Conservation (phyloP, 2,888 invertebrate species). For the Arge pagana region DNA sequence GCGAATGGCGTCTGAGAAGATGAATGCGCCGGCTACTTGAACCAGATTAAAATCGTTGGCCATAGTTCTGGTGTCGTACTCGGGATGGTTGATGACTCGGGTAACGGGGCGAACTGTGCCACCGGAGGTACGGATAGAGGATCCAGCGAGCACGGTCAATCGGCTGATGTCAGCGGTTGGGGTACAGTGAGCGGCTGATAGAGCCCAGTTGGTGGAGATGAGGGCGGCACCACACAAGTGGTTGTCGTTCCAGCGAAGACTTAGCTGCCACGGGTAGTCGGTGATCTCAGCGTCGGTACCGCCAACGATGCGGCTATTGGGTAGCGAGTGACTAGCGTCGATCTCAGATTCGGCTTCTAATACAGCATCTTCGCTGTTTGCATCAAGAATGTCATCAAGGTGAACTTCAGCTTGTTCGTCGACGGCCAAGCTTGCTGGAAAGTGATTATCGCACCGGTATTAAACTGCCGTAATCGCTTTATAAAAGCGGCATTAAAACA, state of each 20-base stretch:
- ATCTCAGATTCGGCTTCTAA: no score
- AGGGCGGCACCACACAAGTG: conserved; percentile 18
- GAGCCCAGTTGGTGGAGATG: conserved; percentile 11
- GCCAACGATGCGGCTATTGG: conserved; percentile 29
- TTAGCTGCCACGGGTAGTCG: conserved; percentile 25
- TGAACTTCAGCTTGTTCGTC: no score
- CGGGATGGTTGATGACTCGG: conserved; percentile 21
- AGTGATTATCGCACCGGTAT: no score
- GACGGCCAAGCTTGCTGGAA: no score
- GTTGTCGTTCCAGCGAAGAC: neutral
- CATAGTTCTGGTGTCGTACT: conserved; percentile 16
- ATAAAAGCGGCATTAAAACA: no score
- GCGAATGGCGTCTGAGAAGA: neutral
- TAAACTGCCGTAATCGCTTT: no score
- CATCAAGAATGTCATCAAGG: no score
- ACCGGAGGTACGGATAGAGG: conserved; percentile 19
- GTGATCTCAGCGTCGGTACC: conserved; percentile 23
- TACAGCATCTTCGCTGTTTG: no score
- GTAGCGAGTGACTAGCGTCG: no score
- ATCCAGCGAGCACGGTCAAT: conserved; percentile 24
- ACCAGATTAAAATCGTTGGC: conserved; percentile 30
- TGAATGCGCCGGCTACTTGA: conserved; percentile 20
- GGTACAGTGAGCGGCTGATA: conserved; percentile 18
- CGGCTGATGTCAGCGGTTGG: neutral
- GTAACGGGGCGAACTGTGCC: conserved; percentile 26